Conservation (phyloP, 1,140 invertebrate species). For the Zaprionus ornatus region DNA sequence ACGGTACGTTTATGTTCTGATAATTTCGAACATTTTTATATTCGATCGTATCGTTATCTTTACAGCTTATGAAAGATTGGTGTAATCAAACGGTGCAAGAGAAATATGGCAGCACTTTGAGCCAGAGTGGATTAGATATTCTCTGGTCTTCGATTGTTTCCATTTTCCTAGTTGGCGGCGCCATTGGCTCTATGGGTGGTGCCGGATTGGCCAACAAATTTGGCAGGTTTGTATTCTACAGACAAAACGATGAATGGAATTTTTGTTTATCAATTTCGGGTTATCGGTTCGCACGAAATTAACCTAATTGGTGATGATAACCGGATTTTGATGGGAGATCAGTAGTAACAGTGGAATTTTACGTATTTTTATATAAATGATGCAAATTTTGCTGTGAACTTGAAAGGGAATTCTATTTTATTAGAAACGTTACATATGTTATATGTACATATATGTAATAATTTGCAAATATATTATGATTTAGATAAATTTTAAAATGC, state of each 20-base stretch:
- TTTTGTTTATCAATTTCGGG: conserved; percentile 11
- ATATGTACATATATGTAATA: too few species aligned
- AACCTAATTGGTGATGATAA: conserved; percentile 14
- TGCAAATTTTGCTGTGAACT: background rate
- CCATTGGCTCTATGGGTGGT: conserved; percentile 89
- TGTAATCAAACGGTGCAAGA: conserved; percentile 88
- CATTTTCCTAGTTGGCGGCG: conserved; percentile 91
- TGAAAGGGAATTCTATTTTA: background rate
- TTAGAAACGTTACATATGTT: too few species aligned
- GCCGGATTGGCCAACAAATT: conserved; percentile 89
- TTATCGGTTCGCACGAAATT: conserved; percentile 23
- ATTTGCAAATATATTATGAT: too few species aligned
- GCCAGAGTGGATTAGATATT: conserved; percentile 86
- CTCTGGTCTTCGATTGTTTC: conserved; percentile 93
- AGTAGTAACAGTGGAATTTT: background rate
- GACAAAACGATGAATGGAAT: conserved; percentile 25
- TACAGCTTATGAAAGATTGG: conserved; percentile 89
- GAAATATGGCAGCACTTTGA: conserved; percentile 86
- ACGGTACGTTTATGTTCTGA: conserved; percentile 85
- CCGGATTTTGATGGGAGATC: background rate
- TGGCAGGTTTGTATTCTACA: conserved; percentile 86
- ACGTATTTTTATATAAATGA: background rate
- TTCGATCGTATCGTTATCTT: background rate
- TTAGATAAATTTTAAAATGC: too few species aligned
- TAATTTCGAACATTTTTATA: background rate